Evolutionary conservation across 1,140 invertebrate genomes (phyloP).

Genomic region (Meloidogyne exigua): DNA sequence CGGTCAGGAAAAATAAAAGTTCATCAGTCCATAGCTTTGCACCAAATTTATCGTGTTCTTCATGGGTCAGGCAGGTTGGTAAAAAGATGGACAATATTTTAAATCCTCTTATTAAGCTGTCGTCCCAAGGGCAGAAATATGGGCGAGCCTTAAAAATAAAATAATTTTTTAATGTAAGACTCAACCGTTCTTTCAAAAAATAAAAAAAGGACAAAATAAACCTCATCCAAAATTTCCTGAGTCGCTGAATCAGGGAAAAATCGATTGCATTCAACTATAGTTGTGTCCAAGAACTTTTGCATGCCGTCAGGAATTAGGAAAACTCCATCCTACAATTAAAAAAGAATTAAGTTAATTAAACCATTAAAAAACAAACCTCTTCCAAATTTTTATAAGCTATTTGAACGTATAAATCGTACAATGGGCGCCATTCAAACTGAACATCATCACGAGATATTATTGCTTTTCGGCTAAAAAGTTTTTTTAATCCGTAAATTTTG

Average conservation of each 20-base stretch:
- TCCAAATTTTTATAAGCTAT: conserved; percentile 57
- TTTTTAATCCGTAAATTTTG: conserved; percentile 20
- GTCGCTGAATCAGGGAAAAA: conserved; percentile 77
- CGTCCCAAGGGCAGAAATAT: conserved; percentile 73
- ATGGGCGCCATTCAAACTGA: conserved; percentile 79
- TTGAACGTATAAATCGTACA: conserved; percentile 73
- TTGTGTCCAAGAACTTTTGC: conserved; percentile 44
- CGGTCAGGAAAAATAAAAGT: conserved; percentile 66
- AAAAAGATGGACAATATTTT: conserved; percentile 75
- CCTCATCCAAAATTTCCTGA: conserved; percentile 81
- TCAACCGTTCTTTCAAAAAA: too few species aligned
- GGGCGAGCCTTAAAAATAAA: conserved; percentile 68
- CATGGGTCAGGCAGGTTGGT: conserved; percentile 72
- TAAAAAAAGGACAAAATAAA: conserved; percentile 58
- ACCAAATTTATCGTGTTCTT: conserved; percentile 70
- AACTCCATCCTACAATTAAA: conserved; percentile 53
- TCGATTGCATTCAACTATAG: conserved; percentile 51
- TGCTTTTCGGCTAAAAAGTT: conserved; percentile 71
- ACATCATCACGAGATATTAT: conserved; percentile 77
- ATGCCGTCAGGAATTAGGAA: conserved; percentile 69
- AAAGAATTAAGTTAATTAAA: neutral
- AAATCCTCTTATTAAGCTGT: conserved; percentile 70
- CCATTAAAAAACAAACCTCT: conserved; percentile 34
- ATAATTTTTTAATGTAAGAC: conserved; percentile 31
- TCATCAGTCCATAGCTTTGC: conserved; percentile 78